Evolutionary conservation across 2,797 vertebrate species (phyloP).

Genomic region (Sebastolobus alascanus): DNA sequence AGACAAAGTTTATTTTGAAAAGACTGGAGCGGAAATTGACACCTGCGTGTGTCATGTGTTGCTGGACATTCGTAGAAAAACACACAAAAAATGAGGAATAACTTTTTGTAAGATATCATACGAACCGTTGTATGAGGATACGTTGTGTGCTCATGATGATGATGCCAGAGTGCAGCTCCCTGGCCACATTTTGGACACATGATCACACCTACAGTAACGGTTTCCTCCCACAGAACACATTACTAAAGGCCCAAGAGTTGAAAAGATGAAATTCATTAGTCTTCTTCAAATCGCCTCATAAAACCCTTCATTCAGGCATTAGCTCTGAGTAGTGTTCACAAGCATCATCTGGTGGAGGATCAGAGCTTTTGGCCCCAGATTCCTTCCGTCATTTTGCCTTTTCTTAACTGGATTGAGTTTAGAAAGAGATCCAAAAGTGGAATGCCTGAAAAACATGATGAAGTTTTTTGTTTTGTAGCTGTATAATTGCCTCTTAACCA

Average conservation of each 20-base stretch:
- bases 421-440: constrained; percentile 16
- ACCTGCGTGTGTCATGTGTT: no score
- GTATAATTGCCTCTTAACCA: constrained; percentile 27
- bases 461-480: constrained; percentile 10
- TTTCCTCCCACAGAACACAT: constrained; percentile 53
- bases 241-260: constrained; percentile 41
- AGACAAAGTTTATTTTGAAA: no score
- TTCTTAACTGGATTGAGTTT: background rate
- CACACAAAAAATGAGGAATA: no score
- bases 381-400: constrained; percentile 28
- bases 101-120: no score
- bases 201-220: constrained; percentile 34
- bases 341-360: constrained; percentile 47
- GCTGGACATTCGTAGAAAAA: no score
- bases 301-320: constrained; percentile 19
- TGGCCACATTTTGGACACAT: constrained; percentile 49
- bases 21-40: no score
- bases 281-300: constrained; percentile 47
- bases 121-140: no score
- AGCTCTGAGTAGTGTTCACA: constrained; percentile 46
- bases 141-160: constrained; percentile 2
- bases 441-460: constrained; percentile 33
- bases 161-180: constrained; percentile 38
- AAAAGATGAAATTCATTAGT: constrained; percentile 30
- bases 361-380: constrained; percentile 46